Conservation (phyloP, 2,888 invertebrate genomes). For the Eupithecia subfuscata region DNA sequence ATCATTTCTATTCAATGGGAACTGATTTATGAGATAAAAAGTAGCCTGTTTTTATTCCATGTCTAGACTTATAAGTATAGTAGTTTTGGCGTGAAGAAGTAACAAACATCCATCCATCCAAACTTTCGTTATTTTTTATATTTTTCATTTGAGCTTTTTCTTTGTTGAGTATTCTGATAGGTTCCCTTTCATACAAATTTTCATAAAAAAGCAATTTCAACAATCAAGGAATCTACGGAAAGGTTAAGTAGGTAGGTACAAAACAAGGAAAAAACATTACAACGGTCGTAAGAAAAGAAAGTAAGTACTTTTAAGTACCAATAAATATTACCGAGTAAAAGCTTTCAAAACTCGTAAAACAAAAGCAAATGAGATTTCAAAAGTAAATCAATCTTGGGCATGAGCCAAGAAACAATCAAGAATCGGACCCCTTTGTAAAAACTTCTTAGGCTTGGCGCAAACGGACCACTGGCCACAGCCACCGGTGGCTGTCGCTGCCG, state of each 20-base stretch:
- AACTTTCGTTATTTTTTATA: too few species aligned
- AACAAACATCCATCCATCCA: too few species aligned
- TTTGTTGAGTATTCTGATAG: not conserved
- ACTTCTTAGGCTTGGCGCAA: constrained; percentile 7
- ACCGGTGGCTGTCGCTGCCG: too few species aligned
- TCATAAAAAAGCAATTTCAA: not conserved
- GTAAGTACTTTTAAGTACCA: constrained; percentile 10
- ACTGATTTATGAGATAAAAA: too few species aligned
- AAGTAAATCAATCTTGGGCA: constrained; percentile 21
- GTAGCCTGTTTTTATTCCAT: too few species aligned
- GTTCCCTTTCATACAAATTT: not conserved
- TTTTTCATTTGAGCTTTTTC: not conserved
- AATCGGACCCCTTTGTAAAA: constrained; percentile 15
- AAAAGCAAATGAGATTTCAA: constrained; percentile 17
- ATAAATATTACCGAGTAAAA: constrained; percentile 22
- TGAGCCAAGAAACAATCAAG: constrained; percentile 18
- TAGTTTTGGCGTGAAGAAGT: too few species aligned
- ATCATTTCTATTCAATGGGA: too few species aligned
- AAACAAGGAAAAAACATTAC: constrained; percentile 12
- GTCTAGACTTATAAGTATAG: too few species aligned
- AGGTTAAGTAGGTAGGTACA: not conserved
- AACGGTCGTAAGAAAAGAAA: constrained; percentile 5
- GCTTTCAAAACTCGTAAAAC: constrained; percentile 18
- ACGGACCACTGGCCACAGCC: too few species aligned
- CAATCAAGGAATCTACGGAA: not conserved